Evolutionary conservation across 2,888 invertebrate species (phyloP), one percentile per base, ranked within the genome.

Genomic region (Thumatha senex): DNA sequence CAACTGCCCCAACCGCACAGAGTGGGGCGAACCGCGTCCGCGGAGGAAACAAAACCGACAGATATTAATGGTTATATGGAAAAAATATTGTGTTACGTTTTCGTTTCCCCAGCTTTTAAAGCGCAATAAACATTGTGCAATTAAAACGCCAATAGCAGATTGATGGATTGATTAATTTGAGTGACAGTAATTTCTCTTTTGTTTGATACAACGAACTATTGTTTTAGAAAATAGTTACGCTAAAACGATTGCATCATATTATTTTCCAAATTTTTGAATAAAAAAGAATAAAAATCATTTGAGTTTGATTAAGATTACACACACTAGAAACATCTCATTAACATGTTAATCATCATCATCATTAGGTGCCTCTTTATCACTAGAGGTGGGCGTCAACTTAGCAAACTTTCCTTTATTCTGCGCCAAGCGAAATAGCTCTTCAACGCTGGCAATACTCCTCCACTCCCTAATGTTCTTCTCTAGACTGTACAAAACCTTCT

Each of bases 61-160:
- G 93, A 86, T 94, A 94, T 94, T 93, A 94, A 94, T 94, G 94
- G 90, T 92, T 84, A 80, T 86, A 86, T 86, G 92, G 93, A 93
- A 93, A 93, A 93, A 93, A 93, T 93, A 93, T 93, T 91, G 92
- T 93, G 92, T 93, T 92, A 92, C 92, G 85, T 86, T 84, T 86
- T 79, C 85, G 81, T 85, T 85, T 82, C 85, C 86, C 86, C 74
- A 74, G 83, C 89, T 87, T 90, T 89, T 84, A 89, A 90, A 89
- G 84, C 86, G 82, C 84, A 86, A 86, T 86, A 87, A 87, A 90
- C 88, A 86, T 77, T 78, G 73, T 72, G 79, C 86, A 90, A 91
- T 91, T 91, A 91, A 88, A 89, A 84, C 82, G 88, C 84, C 89
- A 86, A 89, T 87, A 80, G 70, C 86, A 86, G 85, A 87, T 87